Conservation (phyloP, 1,140 invertebrate species). For the Cepaea nemoralis region DNA sequence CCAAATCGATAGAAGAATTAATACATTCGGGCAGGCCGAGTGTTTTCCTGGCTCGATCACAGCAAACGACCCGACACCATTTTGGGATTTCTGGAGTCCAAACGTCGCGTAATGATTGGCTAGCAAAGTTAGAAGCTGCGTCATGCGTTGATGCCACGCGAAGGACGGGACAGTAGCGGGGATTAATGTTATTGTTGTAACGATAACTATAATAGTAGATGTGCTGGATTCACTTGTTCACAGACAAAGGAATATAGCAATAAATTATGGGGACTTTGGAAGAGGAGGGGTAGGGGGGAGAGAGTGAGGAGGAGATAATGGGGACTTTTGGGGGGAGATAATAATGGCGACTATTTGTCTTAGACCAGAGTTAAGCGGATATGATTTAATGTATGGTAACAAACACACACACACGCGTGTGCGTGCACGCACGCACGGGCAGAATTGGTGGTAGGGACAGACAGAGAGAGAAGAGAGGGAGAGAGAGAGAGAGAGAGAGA, state of each 20-base stretch:
- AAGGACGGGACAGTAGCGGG: not conserved
- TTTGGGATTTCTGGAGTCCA: constrained; percentile 4
- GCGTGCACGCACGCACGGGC: too few species aligned
- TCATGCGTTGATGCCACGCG: constrained; percentile 9
- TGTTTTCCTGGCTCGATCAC: not conserved
- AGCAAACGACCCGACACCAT: constrained; percentile 7
- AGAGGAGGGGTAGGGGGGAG: too few species aligned
- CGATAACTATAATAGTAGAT: not conserved
- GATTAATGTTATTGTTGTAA: constrained; percentile 13
- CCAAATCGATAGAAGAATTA: constrained; percentile 25
- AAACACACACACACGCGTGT: too few species aligned
- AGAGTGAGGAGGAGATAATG: not conserved
- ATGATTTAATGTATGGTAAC: not conserved
- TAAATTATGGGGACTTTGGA: not conserved
- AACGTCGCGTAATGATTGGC: not conserved
- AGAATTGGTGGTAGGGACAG: too few species aligned
- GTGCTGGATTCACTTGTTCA: not conserved
- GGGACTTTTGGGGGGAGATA: too few species aligned
- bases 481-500: too few species aligned
- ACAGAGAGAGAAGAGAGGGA: too few species aligned
- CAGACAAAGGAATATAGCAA: not conserved
- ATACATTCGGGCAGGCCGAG: not conserved
- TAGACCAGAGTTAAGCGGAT: not conserved
- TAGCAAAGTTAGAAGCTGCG: not conserved
- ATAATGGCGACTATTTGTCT: too few species aligned